Evolutionary conservation across 2,888 invertebrate genomes (phyloP), one percentile per base, ranked within the genome.

Genomic region (Synergus umbraculus): DNA sequence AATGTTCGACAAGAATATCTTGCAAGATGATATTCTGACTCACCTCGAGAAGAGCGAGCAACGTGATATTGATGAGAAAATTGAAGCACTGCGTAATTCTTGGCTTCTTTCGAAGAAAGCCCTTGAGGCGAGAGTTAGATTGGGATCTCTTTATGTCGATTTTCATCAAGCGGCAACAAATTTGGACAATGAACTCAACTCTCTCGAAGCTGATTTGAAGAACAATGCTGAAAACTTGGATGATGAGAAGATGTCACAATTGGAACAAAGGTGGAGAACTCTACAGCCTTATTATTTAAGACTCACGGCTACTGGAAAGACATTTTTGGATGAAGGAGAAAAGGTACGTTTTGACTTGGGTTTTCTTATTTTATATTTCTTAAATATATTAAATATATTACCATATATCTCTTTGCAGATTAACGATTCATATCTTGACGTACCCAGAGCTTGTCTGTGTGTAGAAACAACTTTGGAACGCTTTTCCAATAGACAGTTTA

Each of bases 111-210:
- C 95, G 8, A 94, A 95, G 86, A 94, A 94, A 82, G 90, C 94
- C 43, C 91, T 96, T 8, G 93, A 95, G 81, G 93, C 93, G 79
- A 94, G 97, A 79, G 94, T 96, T 80, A 94, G 95, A 82, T 92
- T 96, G 22, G 94, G 95, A 18, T 94, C 94, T 64, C 91, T 95
- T 83, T 96, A 96, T 87, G 94, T 96, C 64, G 94, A 95, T 85
- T 96, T 97, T 92, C 96, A 96, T 86, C 94, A 94, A 87, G 94
- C 95, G 83, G 95, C 95, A 29, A 94, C 95, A 81, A 94, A 95
- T 89, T 93, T 96, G 69, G 93, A 94, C 81, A 93, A 93, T 81
- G 95, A 95, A 88, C 93, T 96, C 91, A 95, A 96, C 87, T 93
- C 93, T 78, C 88, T 96, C 76, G 96, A 96, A 87, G 92, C 93